These are phyloP conservation scores for Fissipunctia ypsillon DNA, from an alignment of 2,888 invertebrate genomes.

Conservation along the genomic window DNA sequence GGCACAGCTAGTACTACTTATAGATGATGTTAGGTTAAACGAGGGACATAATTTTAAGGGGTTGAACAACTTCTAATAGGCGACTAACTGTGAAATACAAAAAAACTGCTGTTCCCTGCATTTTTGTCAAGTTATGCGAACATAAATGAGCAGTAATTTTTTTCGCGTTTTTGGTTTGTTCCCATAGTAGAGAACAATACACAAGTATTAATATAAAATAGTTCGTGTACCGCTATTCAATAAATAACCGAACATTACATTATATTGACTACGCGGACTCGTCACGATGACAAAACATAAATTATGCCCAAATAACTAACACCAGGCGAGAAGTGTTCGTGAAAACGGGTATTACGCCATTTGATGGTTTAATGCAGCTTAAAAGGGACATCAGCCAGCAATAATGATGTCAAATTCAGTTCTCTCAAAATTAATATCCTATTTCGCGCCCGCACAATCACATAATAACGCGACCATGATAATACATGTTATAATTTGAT, in stretches of 20 bases:
- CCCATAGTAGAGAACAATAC: too few relatives aligned
- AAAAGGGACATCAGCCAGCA: constrained; percentile 2
- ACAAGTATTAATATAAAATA: background rate
- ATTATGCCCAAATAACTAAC: too few relatives aligned
- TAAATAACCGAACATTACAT: background rate
- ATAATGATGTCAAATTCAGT: constrained; percentile 10
- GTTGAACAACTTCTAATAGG: background rate
- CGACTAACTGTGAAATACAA: background rate
- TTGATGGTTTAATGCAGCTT: background rate
- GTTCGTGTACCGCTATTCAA: background rate
- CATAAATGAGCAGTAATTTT: too few relatives aligned
- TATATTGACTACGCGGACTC: too few relatives aligned
- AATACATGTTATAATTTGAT: background rate
- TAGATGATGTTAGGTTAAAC: too few relatives aligned
- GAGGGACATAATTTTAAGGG: too few relatives aligned
- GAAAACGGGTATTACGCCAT: background rate
- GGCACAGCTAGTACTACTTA: too few relatives aligned
- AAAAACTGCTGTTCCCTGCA: background rate
- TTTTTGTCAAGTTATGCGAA: background rate
- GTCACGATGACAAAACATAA: too few relatives aligned
- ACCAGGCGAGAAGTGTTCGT: background rate
- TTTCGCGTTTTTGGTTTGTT: too few relatives aligned
- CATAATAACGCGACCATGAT: background rate
- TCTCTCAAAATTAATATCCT: constrained; percentile 11
- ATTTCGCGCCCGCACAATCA: constrained; percentile 3